Base-by-base conservation (phyloP, 2,113 vertebrate genomes). In the Actenoides lindsayi region DNA sequence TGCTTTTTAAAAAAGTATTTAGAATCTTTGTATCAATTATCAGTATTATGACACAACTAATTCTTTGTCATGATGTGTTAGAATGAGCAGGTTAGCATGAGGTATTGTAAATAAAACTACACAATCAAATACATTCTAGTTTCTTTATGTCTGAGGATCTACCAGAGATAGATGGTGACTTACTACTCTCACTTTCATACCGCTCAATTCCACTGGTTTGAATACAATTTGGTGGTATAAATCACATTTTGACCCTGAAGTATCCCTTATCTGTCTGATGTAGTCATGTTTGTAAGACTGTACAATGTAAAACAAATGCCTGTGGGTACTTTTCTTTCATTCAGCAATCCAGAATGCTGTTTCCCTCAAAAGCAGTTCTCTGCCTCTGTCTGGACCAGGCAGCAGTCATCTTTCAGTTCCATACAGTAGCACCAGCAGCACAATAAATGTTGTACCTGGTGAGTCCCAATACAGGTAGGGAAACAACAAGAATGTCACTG, bases 1-100 rank as follows among this genome's bases (percentile, higher is more conserved):
- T 92, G 48, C 13, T 83, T 92, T 70, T 51, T 15, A 70, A 91
- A 64, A 86, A 95, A 83, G 28, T 94, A 85, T 64, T 95, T 84
- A 24, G 13, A 63, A 16, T 54, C 13, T 85, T 86, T 95, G 59
- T 77, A 33, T 83, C 10, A 31, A 74, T 88, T 81, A 11, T 28
- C 67, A 73, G 9, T 86, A 39, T 73, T 91, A 63, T 83, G 70
- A 73, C 59, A 83, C n/a, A 60, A 33, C 62, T 93, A 93, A 87
- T 88, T 91, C n/a, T 85, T 68, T 85, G 67, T 81, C 68, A 16
- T 73, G 60, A 57, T 93, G 28, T 0, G 4, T 65, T 93, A 87
- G n/a, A 86, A 91, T 67, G 41, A 63, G 28, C 21, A 67, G 80
- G 51, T 35, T 48, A 83, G 79, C 7, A 10, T 31, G 51, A 80